Evolutionary conservation across 1,140 invertebrate species (phyloP), one percentile per base, ranked within the genome.

Genomic region (Cotesia glomerata): DNA sequence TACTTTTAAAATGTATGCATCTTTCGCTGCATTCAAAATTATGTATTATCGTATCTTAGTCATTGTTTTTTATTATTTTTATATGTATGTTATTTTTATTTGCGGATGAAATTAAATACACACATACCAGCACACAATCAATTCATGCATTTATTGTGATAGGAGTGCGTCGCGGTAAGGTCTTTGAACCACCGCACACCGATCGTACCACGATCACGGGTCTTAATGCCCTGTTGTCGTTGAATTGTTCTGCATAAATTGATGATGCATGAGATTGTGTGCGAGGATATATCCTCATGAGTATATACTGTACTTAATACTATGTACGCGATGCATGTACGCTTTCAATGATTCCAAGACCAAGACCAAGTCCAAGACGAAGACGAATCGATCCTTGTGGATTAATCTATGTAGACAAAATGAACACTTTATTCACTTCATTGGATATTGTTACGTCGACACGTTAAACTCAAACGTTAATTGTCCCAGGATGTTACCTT

Each of bases 231-330:
- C 80, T 80, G 80, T 82, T 80, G 82, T 85, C 82, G 84, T 85
- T 85, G 84, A 84, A 86, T 86, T 83, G 84, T 86, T 86, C 84
- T 85, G 84, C 85, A 86, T 86, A 86, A 86, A 86, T 86, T 86
- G 82, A 85, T 86, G 84, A 86, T 84, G 81, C 80, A 82, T 81
- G 78, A 83, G 72, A 61, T 68, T 63, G 74, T 74, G 74, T 63
- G 62, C 16, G 64, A 51, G 64, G 66, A 75, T 71, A 68, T 77
- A 26, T 26, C 26, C 26, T 26, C 26, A 26, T 26, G 26, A 26
- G 83, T 79, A 78, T 80, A 81, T 72, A 45, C 39, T 45, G 11
- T 45, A 45, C 11, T 8, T 45, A 45, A 45, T 11, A 45, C 39
- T 45, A 45, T 45, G 39, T 45, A 45, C 7, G 39, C 39, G 39